Percentiles rank a stretch among this genome's conserved stretches.
These are phyloP conservation scores for Melolontha melolontha DNA, from an alignment of 2,888 invertebrate genomes.

Conservation along the genomic window DNA sequence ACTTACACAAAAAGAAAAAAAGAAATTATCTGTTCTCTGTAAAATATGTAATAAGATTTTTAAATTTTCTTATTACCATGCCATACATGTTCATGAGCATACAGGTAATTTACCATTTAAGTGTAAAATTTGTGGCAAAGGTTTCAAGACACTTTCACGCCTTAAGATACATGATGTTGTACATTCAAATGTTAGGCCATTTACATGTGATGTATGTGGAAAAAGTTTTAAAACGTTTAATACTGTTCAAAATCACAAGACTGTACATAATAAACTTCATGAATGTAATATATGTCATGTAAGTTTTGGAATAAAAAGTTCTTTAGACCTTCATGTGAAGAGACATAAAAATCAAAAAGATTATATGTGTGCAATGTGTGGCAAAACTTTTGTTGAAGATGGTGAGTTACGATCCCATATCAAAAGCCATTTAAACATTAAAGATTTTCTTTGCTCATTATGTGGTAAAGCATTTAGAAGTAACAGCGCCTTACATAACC, in stretches of 20 bases:
- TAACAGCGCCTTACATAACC: no score
- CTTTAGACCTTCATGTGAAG: not conserved
- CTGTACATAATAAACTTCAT: no score
- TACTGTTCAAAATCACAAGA: not conserved
- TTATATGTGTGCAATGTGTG: constrained; percentile 4
- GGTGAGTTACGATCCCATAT: no score
- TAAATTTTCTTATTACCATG: not conserved
- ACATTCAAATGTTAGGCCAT: constrained; percentile 7
- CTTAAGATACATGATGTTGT: not conserved
- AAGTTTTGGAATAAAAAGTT: no score
- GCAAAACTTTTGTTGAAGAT: no score
- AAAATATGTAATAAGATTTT: not conserved
- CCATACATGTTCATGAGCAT: no score
- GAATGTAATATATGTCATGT: no score
- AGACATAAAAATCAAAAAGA: not conserved
- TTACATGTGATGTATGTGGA: no score
- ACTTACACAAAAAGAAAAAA: no score
- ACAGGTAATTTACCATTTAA: not conserved
- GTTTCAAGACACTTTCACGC: not conserved
- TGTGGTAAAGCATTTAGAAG: no score
- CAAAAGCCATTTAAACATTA: no score
- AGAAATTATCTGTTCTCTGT: no score
- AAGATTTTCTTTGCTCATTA: not conserved
- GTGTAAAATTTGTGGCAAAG: not conserved
- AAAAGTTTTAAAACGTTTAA: not conserved